Evolutionary conservation across 2,797 vertebrate species (phyloP).

Genomic region (Florisuga fusca): DNA sequence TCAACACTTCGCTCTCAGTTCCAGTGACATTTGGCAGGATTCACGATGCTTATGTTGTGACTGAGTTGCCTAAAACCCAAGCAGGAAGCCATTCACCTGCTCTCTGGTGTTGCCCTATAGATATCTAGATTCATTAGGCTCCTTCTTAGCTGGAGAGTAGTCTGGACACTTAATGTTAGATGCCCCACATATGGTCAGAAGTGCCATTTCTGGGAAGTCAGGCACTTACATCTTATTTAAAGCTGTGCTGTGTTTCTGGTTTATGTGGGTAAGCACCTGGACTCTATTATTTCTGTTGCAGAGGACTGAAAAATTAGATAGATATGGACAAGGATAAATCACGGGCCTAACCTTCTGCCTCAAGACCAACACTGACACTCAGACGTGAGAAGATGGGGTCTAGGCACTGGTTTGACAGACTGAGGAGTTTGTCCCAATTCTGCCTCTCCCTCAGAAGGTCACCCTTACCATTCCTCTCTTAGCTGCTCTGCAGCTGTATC

Average conservation of each 20-base stretch:
- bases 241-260: slow-evolving; percentile 9
- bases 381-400: accelerated
- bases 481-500: neutral
- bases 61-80: neutral
- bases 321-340: neutral
- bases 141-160: neutral
- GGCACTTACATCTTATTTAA: slow-evolving; percentile 1
- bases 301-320: neutral
- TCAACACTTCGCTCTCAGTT: slow-evolving; percentile 27
- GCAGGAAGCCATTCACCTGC: slow-evolving; percentile 12
- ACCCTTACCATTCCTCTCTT: neutral
- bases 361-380: accelerated
- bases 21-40: slow-evolving; percentile 26
- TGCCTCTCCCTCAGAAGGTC: neutral
- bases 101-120: neutral
- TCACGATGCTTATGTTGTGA: neutral
- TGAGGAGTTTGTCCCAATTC: neutral
- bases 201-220: slow-evolving; percentile 15
- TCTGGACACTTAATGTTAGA: slow-evolving; percentile 13
- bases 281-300: neutral
- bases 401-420: neutral
- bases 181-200: neutral
- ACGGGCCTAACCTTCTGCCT: neutral
- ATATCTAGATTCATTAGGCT: neutral
- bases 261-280: slow-evolving; percentile 17